Evolutionary conservation across 1,140 invertebrate species (phyloP).

Genomic region (Zaprionus lachaisei): DNA sequence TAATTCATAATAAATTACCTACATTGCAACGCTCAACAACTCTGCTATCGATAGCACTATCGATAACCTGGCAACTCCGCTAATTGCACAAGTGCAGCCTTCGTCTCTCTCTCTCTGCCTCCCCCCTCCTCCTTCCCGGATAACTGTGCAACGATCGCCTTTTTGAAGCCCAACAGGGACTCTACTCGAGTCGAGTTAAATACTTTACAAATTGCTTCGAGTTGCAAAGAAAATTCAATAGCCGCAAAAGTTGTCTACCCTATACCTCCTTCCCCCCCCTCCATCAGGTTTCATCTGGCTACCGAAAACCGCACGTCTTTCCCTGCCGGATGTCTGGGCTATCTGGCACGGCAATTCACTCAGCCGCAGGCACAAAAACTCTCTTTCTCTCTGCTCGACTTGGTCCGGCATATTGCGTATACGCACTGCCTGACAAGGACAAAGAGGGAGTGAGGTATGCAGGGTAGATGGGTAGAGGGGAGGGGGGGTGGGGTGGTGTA

Average conservation of each 20-base stretch:
- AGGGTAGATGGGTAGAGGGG: neutral
- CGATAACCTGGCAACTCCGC: neutral
- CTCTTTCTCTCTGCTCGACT: slow-evolving; percentile 6
- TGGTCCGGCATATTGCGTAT: slow-evolving; percentile 42
- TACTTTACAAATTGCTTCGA: slow-evolving; percentile 47
- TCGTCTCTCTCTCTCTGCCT: neutral
- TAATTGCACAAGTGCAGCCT: neutral
- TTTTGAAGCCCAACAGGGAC: neutral
- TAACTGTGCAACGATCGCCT: slow-evolving; percentile 12
- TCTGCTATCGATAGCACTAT: neutral
- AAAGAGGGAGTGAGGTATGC: neutral
- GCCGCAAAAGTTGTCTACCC: slow-evolving; percentile 43
- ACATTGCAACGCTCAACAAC: too few relatives aligned
- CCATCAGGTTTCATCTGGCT: neutral
- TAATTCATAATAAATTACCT: too few relatives aligned
- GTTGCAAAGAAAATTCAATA: slow-evolving; percentile 52
- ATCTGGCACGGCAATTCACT: slow-evolving; percentile 30
- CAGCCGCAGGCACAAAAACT: slow-evolving; percentile 36
- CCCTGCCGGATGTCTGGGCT: slow-evolving; percentile 25
- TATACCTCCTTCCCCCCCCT: neutral
- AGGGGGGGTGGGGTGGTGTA: neutral
- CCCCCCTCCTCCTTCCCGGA: too few relatives aligned
- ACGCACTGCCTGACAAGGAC: slow-evolving; percentile 37
- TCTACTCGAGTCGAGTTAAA: slow-evolving; percentile 27
- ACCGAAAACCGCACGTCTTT: slow-evolving; percentile 13